Base-by-base conservation (phyloP, 2,888 invertebrate species). In the Copidosoma aretas region DNA sequence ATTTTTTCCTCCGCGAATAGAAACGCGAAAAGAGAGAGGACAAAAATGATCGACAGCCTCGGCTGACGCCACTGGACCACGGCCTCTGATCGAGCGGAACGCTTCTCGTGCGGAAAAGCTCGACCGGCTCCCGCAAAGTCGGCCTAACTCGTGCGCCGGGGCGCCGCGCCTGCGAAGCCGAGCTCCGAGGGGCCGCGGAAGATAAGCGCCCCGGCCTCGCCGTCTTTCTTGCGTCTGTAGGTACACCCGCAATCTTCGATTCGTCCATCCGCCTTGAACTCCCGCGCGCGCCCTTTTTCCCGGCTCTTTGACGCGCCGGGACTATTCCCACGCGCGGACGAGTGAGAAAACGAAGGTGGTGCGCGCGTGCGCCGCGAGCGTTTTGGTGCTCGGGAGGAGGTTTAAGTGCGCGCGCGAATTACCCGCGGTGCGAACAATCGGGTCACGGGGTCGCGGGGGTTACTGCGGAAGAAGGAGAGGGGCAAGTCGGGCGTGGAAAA, bases 241-340 rank as follows among this genome's bases (percentile, higher is more conserved):
- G 5, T 5, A n/a, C 17, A 17, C 76, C 70, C 67, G 71, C 71
- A 72, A 76, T 74, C 68, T 65, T 77, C 78, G 80, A 79, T 81
- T 80, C 79, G 77, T 76, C 75, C 77, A 77, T 79, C 78, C 43
- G 43, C 78, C 78, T 76, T 73, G 73, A 67, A 67, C 70, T 71
- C 66, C 72, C 70, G 73, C 76, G 32, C 56, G n/a, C 77, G 78
- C 77, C 72, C 67, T 68, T 67, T 46, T 67, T 46, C 56, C 56
- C 56, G 15, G 60, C 70, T 64, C 43, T 46, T 41, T 41, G 41
- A 41, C 41, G 41, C 41, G 41, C 41, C 41, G 41, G 14, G 41
- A 41, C 14, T n/a, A n/a, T n/a, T n/a, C n/a, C n/a, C n/a, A n/a
- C n/a, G n/a, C n/a, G n/a, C n/a, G n/a, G n/a, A n/a, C n/a, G n/a